Percentiles rank a stretch among this genome's conserved stretches.
Conservation (phyloP, 2,888 invertebrate genomes). For the Eucera pruinosa region DNA sequence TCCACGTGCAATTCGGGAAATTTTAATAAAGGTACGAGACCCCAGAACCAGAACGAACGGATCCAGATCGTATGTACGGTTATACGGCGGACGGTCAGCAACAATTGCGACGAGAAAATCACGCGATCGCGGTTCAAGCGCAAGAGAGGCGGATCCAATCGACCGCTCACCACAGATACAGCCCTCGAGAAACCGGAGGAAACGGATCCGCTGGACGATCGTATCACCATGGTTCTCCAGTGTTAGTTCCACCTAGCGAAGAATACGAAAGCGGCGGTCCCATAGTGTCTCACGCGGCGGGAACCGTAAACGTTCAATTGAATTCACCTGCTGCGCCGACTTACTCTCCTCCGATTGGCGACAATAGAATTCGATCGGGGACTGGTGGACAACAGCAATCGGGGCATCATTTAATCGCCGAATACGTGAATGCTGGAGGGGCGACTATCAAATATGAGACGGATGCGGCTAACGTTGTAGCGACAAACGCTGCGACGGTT, state of each 20-base stretch:
- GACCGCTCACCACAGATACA: constrained; percentile 68
- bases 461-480: constrained; percentile 71
- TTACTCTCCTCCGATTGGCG: constrained; percentile 83
- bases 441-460: constrained; percentile 80
- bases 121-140: constrained; percentile 72
- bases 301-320: constrained; percentile 78
- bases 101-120: constrained; percentile 72
- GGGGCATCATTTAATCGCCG: constrained; percentile 67
- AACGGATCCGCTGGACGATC: constrained; percentile 20
- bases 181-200: constrained; percentile 72
- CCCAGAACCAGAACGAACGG: constrained; percentile 76
- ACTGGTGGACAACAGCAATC: constrained; percentile 76
- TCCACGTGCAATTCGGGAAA: no score
- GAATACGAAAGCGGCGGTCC: constrained; percentile 75
- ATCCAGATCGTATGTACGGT: constrained; percentile 75
- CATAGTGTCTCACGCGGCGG: constrained; percentile 78
- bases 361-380: constrained; percentile 67
- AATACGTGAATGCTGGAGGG: constrained; percentile 58
- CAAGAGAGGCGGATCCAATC: constrained; percentile 71
- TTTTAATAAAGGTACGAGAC: constrained; percentile 76
- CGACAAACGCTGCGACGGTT: constrained; percentile 59
- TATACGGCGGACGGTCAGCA: constrained; percentile 72
- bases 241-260: constrained; percentile 68
- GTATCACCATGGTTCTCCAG: constrained; percentile 57
- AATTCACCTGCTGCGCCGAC: constrained; percentile 82